Percentiles rank a stretch among this genome's conserved stretches.
phyloP scores from a whole-genome alignment of 1,140 invertebrate genomes.

The Drosophila sproati region DNA sequence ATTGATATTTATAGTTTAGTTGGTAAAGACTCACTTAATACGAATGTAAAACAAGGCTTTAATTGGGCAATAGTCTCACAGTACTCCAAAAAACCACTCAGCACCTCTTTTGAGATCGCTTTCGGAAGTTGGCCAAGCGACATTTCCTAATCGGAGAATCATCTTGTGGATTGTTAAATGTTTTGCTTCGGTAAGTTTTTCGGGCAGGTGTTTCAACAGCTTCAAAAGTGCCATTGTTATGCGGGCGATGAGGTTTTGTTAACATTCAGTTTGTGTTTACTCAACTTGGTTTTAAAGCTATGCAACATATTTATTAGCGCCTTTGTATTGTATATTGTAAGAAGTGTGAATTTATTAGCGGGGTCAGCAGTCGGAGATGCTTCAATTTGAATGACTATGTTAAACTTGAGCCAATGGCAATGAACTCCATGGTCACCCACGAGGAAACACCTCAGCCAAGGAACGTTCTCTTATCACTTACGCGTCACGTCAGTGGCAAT shows the following conservation, averaged over 20 bases:
- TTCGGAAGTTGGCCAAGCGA: slow-evolving; percentile 70
- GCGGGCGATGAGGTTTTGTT: slow-evolving; percentile 31
- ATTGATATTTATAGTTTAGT: slow-evolving; percentile 53
- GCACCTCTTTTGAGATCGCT: slow-evolving; percentile 23
- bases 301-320: slow-evolving; percentile 40
- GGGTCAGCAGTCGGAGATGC: slow-evolving; percentile 7
- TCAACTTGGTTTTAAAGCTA: neutral
- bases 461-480: slow-evolving; percentile 62
- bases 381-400: too few species aligned
- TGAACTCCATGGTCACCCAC: slow-evolving; percentile 68
- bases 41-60: slow-evolving; percentile 11
- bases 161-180: slow-evolving; percentile 22
- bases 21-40: slow-evolving; percentile 29
- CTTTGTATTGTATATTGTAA: slow-evolving; percentile 1
- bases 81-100: slow-evolving; percentile 5
- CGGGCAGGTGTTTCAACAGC: neutral
- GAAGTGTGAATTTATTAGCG: slow-evolving; percentile 52
- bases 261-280: slow-evolving; percentile 13
- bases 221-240: slow-evolving; percentile 46
- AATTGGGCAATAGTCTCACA: slow-evolving; percentile 28
- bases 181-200: slow-evolving; percentile 44
- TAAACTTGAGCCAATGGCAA: slow-evolving; percentile 43
- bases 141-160: slow-evolving; percentile 45
- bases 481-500: slow-evolving; percentile 77
- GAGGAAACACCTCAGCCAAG: slow-evolving; percentile 36